phyloP scores from a whole-genome alignment of 2,797 vertebrate genomes.

The Acanthurus tractus region DNA sequence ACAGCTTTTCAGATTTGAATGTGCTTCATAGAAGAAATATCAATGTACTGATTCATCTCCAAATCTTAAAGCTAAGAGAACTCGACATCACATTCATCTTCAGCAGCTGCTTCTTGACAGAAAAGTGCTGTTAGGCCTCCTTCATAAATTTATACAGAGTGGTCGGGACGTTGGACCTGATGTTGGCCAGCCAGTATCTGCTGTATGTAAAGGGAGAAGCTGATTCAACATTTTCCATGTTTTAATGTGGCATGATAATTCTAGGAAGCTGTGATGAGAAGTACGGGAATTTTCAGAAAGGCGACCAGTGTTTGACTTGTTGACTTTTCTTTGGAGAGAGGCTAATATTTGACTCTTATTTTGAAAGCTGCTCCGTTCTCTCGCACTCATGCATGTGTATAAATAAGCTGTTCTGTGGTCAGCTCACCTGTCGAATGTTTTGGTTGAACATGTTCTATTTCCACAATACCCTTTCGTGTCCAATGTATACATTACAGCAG shows the following conservation, averaged over 20 bases:
- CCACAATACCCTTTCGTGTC: slow-evolving; percentile 65
- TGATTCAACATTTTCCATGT: slow-evolving; percentile 83
- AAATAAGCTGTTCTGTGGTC: slow-evolving; percentile 79
- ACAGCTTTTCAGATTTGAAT: background rate
- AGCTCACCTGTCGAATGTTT: slow-evolving; percentile 76
- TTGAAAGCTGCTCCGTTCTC: slow-evolving; percentile 77
- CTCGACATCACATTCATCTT: slow-evolving; percentile 17
- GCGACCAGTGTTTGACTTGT: slow-evolving; percentile 80
- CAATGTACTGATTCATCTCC: slow-evolving; percentile 13
- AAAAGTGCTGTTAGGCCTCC: slow-evolving; percentile 42
- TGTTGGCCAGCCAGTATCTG: slow-evolving; percentile 68
- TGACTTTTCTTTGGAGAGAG: slow-evolving; percentile 78
- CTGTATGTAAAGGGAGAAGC: slow-evolving; percentile 76
- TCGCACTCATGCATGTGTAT: slow-evolving; percentile 73
- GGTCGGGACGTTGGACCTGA: slow-evolving; percentile 59
- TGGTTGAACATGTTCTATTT: slow-evolving; percentile 61
- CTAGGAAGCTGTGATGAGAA: slow-evolving; percentile 77
- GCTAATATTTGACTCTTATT: slow-evolving; percentile 78
- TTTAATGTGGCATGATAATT: slow-evolving; percentile 83
- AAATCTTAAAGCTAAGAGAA: background rate
- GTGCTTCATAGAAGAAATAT: slow-evolving; percentile 8
- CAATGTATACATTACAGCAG: slow-evolving; percentile 37
- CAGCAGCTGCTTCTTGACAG: slow-evolving; percentile 49
- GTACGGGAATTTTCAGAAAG: slow-evolving; percentile 79
- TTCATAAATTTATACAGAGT: slow-evolving; percentile 60